Evolutionary conservation across 1,140 invertebrate species (phyloP).

Genomic region (Aporrectodea caliginosa): DNA sequence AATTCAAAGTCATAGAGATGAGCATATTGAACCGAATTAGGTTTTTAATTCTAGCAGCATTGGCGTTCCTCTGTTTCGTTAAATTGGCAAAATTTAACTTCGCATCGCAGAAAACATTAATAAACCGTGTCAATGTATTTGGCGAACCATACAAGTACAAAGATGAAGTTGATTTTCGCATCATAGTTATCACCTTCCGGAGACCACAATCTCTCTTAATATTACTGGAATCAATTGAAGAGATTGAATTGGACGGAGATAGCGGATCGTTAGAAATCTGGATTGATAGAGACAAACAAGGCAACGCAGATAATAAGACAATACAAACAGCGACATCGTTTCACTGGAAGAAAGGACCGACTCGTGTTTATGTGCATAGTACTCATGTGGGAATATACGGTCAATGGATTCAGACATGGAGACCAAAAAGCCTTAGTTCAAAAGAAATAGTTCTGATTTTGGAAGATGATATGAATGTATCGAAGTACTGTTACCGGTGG

Average conservation of each 20-base stretch:
- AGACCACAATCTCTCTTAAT: constrained; percentile 17
- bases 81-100: too few relatives aligned
- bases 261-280: constrained; percentile 1
- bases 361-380: constrained; percentile 10
- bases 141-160: constrained; percentile 10
- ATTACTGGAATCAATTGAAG: constrained; percentile 7
- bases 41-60: too few relatives aligned
- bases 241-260: constrained; percentile 5
- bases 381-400: constrained; percentile 7
- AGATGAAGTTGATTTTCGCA: constrained; percentile 4
- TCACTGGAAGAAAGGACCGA: constrained; percentile 10
- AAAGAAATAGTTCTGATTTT: constrained; percentile 45
- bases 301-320: background rate
- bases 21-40: too few relatives aligned
- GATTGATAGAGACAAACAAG: background rate
- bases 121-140: too few relatives aligned
- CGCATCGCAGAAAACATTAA: too few relatives aligned
- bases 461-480: constrained; percentile 46
- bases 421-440: background rate
- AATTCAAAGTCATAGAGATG: too few relatives aligned
- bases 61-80: too few relatives aligned
- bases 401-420: constrained; percentile 21
- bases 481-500: constrained; percentile 42
- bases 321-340: background rate
- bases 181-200: background rate